Conservation (phyloP, 2,888 invertebrate genomes). For the Camponotus fellah region DNA sequence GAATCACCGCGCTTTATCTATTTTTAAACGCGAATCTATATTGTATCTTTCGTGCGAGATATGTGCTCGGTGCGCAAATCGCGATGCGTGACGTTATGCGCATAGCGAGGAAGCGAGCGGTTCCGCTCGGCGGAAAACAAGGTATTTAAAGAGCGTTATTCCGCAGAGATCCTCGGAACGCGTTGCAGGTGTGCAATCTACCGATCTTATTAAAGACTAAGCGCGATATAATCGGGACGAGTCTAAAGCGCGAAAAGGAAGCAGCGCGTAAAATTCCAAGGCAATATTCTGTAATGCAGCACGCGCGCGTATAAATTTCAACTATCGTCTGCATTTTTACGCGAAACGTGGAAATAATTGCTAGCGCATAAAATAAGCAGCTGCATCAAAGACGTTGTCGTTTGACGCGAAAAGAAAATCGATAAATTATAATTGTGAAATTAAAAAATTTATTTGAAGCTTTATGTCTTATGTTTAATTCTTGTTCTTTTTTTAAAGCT, state of each 20-base stretch:
- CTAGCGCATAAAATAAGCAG: slow-evolving; percentile 6
- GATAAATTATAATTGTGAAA: not conserved
- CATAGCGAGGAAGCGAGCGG: slow-evolving; percentile 35
- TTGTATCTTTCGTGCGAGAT: slow-evolving; percentile 24
- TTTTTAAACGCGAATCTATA: slow-evolving; percentile 50
- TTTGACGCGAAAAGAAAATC: not conserved
- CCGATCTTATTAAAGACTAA: slow-evolving; percentile 48
- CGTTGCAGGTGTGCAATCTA: slow-evolving; percentile 46
- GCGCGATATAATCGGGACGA: slow-evolving; percentile 41
- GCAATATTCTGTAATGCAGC: slow-evolving; percentile 20
- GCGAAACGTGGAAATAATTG: slow-evolving; percentile 30
- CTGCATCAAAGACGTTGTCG: not conserved
- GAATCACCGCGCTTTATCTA: slow-evolving; percentile 56
- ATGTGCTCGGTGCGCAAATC: slow-evolving; percentile 19
- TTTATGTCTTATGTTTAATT: not conserved
- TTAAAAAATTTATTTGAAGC: not conserved
- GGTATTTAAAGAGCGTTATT: slow-evolving; percentile 50
- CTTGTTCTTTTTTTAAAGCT: not conserved
- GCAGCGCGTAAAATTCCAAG: slow-evolving; percentile 38
- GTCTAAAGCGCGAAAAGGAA: slow-evolving; percentile 33
- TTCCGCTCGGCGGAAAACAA: slow-evolving; percentile 49
- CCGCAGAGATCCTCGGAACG: slow-evolving; percentile 35
- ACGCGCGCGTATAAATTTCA: slow-evolving; percentile 29
- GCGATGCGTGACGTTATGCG: slow-evolving; percentile 46
- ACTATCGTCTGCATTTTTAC: slow-evolving; percentile 17